Conservation (phyloP, 2,888 invertebrate species). For the Cerceris ruficornis region DNA sequence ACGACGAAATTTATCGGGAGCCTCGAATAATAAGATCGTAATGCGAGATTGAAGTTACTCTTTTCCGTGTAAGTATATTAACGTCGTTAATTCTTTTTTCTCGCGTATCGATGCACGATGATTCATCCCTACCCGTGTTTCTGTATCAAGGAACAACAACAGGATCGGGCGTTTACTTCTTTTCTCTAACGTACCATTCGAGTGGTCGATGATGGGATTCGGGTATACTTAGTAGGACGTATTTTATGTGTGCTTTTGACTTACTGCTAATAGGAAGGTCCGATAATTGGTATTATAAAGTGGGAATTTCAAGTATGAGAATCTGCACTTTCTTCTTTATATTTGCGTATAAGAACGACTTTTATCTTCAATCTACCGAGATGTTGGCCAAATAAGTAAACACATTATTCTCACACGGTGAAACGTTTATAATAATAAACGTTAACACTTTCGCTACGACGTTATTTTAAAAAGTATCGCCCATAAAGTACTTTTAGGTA, state of each 20-base stretch:
- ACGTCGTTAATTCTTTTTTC: no score
- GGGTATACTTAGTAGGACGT: no score
- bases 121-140: no score
- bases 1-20: slow-evolving; percentile 8
- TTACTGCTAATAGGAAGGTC: no score
- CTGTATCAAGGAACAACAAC: neutral
- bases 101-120: neutral
- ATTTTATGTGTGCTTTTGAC: no score
- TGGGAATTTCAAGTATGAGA: no score
- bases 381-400: no score
- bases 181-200: slow-evolving; percentile 27
- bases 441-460: no score
- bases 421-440: slow-evolving; percentile 19
- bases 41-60: neutral
- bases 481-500: neutral
- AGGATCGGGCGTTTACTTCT: slow-evolving; percentile 19
- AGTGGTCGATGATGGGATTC: slow-evolving; percentile 10
- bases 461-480: neutral
- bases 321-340: no score
- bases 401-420: slow-evolving; percentile 47
- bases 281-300: no score
- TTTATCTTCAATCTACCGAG: no score
- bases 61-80: neutral
- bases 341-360: no score
- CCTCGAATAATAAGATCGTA: slow-evolving; percentile 4